Conservation (phyloP, 1,140 invertebrate species). For the Thalassaphorura encarpata region DNA sequence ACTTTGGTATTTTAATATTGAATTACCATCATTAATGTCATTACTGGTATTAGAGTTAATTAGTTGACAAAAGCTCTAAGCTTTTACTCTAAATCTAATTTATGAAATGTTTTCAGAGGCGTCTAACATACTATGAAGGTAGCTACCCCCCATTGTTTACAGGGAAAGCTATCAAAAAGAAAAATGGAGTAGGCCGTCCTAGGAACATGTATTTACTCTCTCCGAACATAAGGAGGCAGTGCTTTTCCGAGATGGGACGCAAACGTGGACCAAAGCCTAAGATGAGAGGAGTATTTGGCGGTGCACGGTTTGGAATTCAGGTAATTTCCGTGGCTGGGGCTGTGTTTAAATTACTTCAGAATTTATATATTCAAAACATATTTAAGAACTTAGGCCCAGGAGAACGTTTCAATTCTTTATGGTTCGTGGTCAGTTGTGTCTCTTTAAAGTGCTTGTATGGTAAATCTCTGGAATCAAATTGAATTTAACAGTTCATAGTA, state of each 20-base stretch:
- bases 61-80: too few relatives aligned
- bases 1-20: background rate
- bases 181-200: constrained; percentile 46
- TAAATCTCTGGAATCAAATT: too few relatives aligned
- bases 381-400: background rate
- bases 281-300: constrained; percentile 71
- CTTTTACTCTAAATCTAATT: too few relatives aligned
- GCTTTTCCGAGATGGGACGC: constrained; percentile 58
- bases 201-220: constrained; percentile 47
- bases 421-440: too few relatives aligned
- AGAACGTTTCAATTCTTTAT: too few relatives aligned
- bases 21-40: too few relatives aligned
- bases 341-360: background rate
- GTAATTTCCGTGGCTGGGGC: constrained; percentile 20
- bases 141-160: background rate
- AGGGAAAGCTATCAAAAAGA: constrained; percentile 51
- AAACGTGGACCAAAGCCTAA: constrained; percentile 73
- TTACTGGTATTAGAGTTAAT: too few relatives aligned
- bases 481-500: too few relatives aligned
- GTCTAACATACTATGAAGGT: background rate
- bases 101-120: too few relatives aligned
- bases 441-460: too few relatives aligned
- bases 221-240: constrained; percentile 50
- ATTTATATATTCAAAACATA: background rate
- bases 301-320: constrained; percentile 63